phyloP scores from a whole-genome alignment of 2,888 invertebrate genomes.

The Chydorus sphaericus region DNA sequence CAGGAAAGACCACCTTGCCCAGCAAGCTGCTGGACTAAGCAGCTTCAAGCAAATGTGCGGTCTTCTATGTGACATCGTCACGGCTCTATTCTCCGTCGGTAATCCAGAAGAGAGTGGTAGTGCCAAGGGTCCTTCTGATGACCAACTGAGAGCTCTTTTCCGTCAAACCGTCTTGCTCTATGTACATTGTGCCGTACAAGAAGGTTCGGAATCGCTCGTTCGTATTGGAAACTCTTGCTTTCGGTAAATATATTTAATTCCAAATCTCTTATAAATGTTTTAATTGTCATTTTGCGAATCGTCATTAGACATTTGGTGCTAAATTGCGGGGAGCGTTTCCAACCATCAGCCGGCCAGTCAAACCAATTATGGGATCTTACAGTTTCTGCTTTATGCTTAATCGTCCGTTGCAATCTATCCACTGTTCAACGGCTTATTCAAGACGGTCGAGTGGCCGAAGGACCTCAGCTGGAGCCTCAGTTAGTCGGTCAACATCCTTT shows the following conservation, averaged over 20 bases:
- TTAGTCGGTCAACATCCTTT: too few relatives aligned
- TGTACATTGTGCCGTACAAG: background rate
- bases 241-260: background rate
- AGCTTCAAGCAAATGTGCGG: constrained; percentile 8
- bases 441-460: background rate
- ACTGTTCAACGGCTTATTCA: background rate
- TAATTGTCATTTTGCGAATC: background rate
- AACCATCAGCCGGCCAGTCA: background rate
- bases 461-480: background rate
- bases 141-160: background rate
- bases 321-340: background rate
- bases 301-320: background rate
- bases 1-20: too few relatives aligned
- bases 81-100: background rate
- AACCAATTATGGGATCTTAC: background rate
- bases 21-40: background rate
- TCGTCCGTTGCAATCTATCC: background rate
- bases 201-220: background rate
- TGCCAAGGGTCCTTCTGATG: background rate
- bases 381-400: background rate
- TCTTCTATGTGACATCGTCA: constrained; percentile 2
- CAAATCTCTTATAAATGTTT: background rate
- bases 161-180: background rate
- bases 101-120: too few relatives aligned
- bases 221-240: constrained; percentile 8